Conservation (phyloP, 2,888 invertebrate genomes). For the Tipula lateralis region DNA sequence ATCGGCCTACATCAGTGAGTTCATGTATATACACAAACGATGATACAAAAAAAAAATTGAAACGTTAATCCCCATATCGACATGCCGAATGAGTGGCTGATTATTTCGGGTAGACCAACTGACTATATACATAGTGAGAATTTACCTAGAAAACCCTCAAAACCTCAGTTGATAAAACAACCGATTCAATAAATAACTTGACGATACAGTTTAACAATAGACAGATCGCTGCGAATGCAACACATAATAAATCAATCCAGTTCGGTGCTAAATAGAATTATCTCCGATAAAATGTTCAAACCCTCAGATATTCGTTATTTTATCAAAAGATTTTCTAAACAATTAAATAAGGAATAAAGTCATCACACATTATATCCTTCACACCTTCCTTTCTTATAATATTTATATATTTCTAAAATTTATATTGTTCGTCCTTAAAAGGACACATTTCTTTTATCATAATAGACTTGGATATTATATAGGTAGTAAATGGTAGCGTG, state of each 20-base stretch:
- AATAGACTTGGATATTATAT: neutral
- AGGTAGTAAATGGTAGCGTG: neutral
- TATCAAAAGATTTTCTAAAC: neutral
- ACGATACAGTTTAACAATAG: neutral
- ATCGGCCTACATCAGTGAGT: too few species aligned
- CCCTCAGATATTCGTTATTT: neutral
- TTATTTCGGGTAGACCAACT: neutral
- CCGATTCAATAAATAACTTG: neutral
- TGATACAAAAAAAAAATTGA: too few species aligned
- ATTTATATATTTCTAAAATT: neutral
- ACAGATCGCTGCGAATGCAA: neutral
- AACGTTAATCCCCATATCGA: neutral
- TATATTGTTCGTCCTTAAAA: too few species aligned
- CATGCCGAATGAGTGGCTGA: neutral
- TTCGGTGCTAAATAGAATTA: neutral
- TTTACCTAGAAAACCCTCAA: neutral
- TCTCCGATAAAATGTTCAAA: neutral
- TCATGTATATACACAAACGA: too few species aligned
- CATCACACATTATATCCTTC: neutral
- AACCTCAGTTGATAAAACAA: conserved; percentile 15
- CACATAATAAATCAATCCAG: neutral
- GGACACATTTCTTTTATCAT: neutral
- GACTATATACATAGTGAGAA: neutral
- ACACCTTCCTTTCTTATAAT: neutral
- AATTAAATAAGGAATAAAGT: neutral